phyloP scores from a whole-genome alignment of 2,888 invertebrate genomes.

The Mythimna ferrago region DNA sequence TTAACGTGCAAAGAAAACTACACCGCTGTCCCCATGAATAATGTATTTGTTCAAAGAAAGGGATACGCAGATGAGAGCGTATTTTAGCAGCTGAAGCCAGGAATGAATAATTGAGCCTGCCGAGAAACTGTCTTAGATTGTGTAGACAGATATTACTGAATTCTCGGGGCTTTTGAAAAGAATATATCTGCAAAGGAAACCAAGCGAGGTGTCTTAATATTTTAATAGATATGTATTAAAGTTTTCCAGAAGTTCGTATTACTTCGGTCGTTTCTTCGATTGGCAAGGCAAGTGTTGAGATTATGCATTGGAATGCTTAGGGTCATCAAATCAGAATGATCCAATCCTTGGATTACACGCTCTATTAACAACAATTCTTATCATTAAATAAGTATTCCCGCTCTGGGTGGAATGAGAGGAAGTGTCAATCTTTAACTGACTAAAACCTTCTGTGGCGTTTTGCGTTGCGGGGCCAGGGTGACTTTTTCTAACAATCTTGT shows the following conservation, averaged over 20 bases:
- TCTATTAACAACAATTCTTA: too few species aligned
- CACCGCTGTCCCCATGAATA: constrained; percentile 78
- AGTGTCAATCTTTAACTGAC: too few species aligned
- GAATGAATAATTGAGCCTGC: constrained; percentile 83
- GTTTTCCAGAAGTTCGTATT: neutral
- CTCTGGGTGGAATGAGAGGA: too few species aligned
- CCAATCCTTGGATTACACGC: neutral
- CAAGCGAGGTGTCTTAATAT: neutral
- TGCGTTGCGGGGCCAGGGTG: too few species aligned
- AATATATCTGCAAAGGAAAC: constrained; percentile 12
- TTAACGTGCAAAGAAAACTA: constrained; percentile 80
- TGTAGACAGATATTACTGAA: constrained; percentile 53
- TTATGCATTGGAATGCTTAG: neutral
- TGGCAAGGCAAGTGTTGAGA: neutral
- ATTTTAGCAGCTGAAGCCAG: constrained; percentile 79
- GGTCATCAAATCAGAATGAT: neutral
- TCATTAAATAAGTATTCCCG: too few species aligned
- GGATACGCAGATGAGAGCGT: constrained; percentile 82
- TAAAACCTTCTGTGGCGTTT: too few species aligned
- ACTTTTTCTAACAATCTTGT: too few species aligned
- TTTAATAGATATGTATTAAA: neutral
- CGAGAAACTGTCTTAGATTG: constrained; percentile 58
- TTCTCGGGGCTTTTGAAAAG: constrained; percentile 39
- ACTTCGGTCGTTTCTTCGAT: neutral
- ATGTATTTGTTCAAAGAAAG: constrained; percentile 82